phyloP scores from a whole-genome alignment of 2,113 vertebrate species.

The Ranitomeya imitator region DNA sequence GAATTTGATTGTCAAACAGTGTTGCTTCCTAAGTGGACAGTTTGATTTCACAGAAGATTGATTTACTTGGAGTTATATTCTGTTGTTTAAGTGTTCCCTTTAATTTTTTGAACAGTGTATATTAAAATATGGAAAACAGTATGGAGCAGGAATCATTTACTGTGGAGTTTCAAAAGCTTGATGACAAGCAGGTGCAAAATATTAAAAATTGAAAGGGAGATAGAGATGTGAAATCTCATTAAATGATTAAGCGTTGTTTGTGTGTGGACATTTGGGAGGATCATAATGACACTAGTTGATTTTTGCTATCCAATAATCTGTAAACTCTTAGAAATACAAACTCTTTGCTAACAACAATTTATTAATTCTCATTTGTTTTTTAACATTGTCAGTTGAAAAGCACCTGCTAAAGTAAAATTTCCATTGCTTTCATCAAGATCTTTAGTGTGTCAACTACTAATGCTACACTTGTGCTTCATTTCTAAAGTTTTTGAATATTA shows the following conservation, averaged over 20 bases:
- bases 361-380: background rate
- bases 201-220: background rate
- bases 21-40: too few relatives aligned
- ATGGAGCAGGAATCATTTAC: too few relatives aligned
- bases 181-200: too few relatives aligned
- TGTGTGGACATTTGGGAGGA: background rate
- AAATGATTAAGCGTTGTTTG: background rate
- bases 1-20: too few relatives aligned
- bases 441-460: background rate
- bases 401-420: background rate
- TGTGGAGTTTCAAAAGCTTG: too few relatives aligned
- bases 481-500: constrained; percentile 29
- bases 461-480: background rate
- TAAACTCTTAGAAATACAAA: background rate
- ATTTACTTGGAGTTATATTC: too few relatives aligned
- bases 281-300: background rate
- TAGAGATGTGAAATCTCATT: background rate
- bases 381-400: background rate
- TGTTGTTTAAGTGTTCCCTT: too few relatives aligned
- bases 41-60: too few relatives aligned
- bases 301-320: background rate
- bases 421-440: background rate
- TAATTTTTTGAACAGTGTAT: too few relatives aligned
- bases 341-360: background rate
- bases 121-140: too few relatives aligned